phyloP scores from a whole-genome alignment of 2,888 invertebrate genomes.

The Pogonocherus hispidulus region DNA sequence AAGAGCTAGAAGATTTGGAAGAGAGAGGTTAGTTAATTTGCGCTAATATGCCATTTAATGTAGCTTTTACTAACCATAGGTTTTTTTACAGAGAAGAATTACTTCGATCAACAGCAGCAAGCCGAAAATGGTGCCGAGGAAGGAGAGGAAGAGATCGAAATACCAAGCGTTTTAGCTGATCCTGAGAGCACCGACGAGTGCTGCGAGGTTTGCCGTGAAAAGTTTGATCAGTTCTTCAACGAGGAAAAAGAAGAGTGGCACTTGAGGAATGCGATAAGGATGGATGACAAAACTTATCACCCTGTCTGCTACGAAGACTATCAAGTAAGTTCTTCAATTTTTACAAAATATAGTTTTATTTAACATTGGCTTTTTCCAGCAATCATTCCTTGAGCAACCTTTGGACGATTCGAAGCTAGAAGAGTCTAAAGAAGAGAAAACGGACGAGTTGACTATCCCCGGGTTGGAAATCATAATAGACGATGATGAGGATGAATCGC shows the following conservation, averaged over 20 bases:
- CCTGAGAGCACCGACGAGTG: slow-evolving; percentile 74
- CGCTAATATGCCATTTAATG: background rate
- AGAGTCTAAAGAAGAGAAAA: slow-evolving; percentile 58
- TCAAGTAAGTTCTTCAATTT: too few relatives aligned
- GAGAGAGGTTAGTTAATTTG: slow-evolving; percentile 78
- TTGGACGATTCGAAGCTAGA: slow-evolving; percentile 58
- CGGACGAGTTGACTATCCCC: slow-evolving; percentile 68
- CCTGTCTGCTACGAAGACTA: slow-evolving; percentile 92
- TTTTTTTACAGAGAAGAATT: slow-evolving; percentile 81
- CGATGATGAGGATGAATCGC: slow-evolving; percentile 65
- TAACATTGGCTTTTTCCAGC: slow-evolving; percentile 34
- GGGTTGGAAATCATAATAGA: slow-evolving; percentile 67
- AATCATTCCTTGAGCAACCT: slow-evolving; percentile 57
- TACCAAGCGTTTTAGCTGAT: slow-evolving; percentile 81
- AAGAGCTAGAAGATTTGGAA: slow-evolving; percentile 92
- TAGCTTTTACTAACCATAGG: background rate
- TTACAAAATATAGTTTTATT: too few relatives aligned
- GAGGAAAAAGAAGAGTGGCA: slow-evolving; percentile 99
- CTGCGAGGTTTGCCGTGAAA: slow-evolving; percentile 93
- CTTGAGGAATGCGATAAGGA: slow-evolving; percentile 84
- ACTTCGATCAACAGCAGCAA: slow-evolving; percentile 81
- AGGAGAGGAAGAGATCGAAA: slow-evolving; percentile 73
- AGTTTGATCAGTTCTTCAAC: slow-evolving; percentile 95
- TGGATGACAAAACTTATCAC: slow-evolving; percentile 86
- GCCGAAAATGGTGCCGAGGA: slow-evolving; percentile 74